These are phyloP conservation scores for Istiophorus platypterus DNA, from an alignment of 2,113 vertebrate genomes.

Conservation along the genomic window DNA sequence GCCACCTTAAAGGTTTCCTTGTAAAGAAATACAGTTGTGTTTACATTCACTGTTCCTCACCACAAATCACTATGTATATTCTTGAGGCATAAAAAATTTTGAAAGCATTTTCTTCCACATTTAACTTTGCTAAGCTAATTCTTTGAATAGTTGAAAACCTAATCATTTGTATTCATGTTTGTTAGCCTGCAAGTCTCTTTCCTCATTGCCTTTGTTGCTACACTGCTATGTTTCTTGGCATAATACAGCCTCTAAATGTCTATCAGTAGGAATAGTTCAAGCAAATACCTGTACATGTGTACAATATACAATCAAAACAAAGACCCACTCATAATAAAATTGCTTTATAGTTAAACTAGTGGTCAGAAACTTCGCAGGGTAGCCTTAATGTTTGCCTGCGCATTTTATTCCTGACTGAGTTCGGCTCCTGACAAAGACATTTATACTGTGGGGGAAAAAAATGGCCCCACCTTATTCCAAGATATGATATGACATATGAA, in stretches of 20 bases:
- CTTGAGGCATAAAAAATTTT: not conserved
- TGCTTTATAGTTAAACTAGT: not conserved
- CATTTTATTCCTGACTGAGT: not conserved
- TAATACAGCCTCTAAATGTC: not conserved
- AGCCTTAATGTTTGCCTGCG: not conserved
- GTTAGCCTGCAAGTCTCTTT: not conserved
- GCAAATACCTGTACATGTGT: not conserved
- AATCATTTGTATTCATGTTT: not conserved
- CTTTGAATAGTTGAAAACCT: not conserved
- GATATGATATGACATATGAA: not conserved
- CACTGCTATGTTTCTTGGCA: not conserved
- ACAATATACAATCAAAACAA: not conserved
- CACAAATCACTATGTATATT: not conserved
- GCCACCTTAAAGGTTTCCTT: slow-evolving; percentile 17
- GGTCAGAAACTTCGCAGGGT: not conserved
- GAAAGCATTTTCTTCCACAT: too few species aligned
- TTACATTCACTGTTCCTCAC: not conserved
- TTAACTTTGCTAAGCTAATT: too few species aligned
- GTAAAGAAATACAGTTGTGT: slow-evolving; percentile 12
- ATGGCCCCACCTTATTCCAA: not conserved
- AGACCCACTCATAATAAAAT: not conserved
- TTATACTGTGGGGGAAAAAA: not conserved
- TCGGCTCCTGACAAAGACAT: not conserved
- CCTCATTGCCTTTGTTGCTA: not conserved
- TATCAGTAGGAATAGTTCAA: not conserved